phyloP scores from a whole-genome alignment of 2,113 vertebrate genomes.

The Thymallus thymallus region DNA sequence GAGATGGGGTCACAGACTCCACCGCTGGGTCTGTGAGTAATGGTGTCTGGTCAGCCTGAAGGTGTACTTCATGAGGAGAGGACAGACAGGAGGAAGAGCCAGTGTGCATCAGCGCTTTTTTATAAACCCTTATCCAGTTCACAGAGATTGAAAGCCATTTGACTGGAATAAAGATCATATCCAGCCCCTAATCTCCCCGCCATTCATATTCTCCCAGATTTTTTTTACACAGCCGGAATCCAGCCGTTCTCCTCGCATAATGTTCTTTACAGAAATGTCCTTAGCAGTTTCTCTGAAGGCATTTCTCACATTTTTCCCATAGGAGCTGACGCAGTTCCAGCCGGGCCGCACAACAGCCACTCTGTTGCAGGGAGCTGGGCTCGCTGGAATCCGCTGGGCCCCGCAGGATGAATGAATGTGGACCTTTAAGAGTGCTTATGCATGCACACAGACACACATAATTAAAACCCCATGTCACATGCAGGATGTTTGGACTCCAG shows the following conservation, averaged over 20 bases:
- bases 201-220: slow-evolving; percentile 23
- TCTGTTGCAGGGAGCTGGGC: slow-evolving; percentile 56
- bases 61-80: neutral
- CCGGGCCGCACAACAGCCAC: slow-evolving; percentile 62
- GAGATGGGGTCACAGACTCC: neutral
- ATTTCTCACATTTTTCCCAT: slow-evolving; percentile 41
- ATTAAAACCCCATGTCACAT: slow-evolving; percentile 59
- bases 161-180: neutral
- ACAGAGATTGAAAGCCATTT: slow-evolving; percentile 5
- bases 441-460: slow-evolving; percentile 27
- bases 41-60: neutral
- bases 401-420: slow-evolving; percentile 63
- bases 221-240: slow-evolving; percentile 24
- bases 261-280: slow-evolving; percentile 50
- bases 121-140: slow-evolving; percentile 6
- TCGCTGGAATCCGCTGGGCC: slow-evolving; percentile 35
- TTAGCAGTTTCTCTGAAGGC: slow-evolving; percentile 35
- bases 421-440: slow-evolving; percentile 63
- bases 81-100: neutral
- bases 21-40: neutral
- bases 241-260: slow-evolving; percentile 27
- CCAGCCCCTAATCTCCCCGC: neutral
- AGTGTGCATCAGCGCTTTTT: neutral
- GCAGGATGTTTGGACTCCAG: slow-evolving; percentile 53
- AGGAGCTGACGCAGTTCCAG: slow-evolving; percentile 65